A percentile compares a stretch with the other conserved stretches of the same genome.
These are phyloP conservation scores for Sesamia inferens DNA, from an alignment of 2,888 invertebrate species.

Conservation along the genomic window DNA sequence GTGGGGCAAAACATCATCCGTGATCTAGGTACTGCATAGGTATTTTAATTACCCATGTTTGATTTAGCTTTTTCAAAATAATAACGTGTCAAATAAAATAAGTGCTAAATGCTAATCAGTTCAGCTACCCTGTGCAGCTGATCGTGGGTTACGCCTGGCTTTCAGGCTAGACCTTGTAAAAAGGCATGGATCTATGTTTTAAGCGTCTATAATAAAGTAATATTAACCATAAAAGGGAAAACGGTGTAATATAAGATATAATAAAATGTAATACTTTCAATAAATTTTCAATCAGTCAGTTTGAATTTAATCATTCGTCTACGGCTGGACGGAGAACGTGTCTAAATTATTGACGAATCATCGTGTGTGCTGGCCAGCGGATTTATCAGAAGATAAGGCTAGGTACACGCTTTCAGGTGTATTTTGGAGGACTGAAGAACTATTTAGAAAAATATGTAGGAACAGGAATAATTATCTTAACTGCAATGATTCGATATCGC, in stretches of 20 bases:
- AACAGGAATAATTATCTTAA: background rate
- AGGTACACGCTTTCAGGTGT: slow-evolving; percentile 4
- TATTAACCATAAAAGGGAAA: slow-evolving; percentile 30
- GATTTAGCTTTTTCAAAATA: too few relatives aligned
- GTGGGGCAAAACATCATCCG: too few relatives aligned
- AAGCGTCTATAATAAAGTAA: slow-evolving; percentile 39
- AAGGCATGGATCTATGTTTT: background rate
- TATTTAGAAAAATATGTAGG: background rate
- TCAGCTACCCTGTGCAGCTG: too few relatives aligned
- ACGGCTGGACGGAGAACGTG: background rate
- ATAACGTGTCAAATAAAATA: too few relatives aligned
- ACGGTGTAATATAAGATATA: background rate
- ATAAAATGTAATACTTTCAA: slow-evolving; percentile 30
- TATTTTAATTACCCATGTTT: too few relatives aligned
- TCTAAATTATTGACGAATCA: slow-evolving; percentile 37
- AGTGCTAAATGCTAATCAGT: too few relatives aligned
- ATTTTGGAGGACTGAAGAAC: background rate
- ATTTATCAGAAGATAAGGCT: background rate
- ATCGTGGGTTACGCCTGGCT: too few relatives aligned
- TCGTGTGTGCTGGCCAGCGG: background rate
- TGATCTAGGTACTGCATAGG: too few relatives aligned
- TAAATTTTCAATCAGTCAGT: slow-evolving; percentile 36
- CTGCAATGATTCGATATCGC: too few relatives aligned
- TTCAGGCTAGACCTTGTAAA: background rate
- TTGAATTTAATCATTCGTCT: slow-evolving; percentile 30